Evolutionary conservation across 2,888 invertebrate genomes (phyloP).

Genomic region (Smittia sp.): DNA sequence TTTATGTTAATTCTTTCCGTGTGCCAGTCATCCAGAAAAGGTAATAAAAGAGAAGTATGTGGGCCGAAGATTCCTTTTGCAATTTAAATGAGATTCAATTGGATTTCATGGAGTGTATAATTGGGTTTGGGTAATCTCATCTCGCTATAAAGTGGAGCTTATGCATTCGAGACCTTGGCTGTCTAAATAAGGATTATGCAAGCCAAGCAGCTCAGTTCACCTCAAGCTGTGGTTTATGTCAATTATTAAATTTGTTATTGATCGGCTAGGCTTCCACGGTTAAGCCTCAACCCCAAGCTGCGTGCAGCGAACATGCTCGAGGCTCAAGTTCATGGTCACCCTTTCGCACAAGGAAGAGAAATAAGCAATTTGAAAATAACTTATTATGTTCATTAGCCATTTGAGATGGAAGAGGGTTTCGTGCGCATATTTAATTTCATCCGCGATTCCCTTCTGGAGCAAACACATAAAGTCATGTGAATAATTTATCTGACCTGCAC

Average conservation of each 20-base stretch:
- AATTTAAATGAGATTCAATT: slow-evolving; percentile 34
- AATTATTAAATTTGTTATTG: no score
- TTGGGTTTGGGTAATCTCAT: slow-evolving; percentile 18
- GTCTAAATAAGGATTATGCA: no score
- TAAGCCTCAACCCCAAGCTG: no score
- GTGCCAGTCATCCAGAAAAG: slow-evolving; percentile 22
- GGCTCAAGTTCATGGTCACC: no score
- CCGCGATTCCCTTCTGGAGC: not conserved
- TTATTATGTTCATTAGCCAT: slow-evolving; percentile 23
- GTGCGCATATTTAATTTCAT: not conserved
- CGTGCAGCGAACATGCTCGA: no score
- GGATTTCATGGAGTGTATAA: slow-evolving; percentile 24
- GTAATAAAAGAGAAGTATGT: slow-evolving; percentile 31
- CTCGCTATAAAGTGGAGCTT: not conserved
- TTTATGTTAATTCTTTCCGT: slow-evolving; percentile 35
- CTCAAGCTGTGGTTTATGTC: no score
- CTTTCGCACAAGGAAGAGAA: no score
- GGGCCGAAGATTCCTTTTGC: slow-evolving; percentile 22
- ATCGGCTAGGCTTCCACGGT: no score
- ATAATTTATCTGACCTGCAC: not conserved
- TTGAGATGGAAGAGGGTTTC: slow-evolving; percentile 1
- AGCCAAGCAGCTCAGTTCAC: no score
- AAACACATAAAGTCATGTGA: slow-evolving; percentile 2
- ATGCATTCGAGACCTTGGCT: no score
- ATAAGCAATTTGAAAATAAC: not conserved